A percentile compares a stretch with the other conserved stretches of the same genome.
These are phyloP conservation scores for Agriopis marginaria DNA, from an alignment of 2,888 invertebrate genomes.

Conservation along the genomic window DNA sequence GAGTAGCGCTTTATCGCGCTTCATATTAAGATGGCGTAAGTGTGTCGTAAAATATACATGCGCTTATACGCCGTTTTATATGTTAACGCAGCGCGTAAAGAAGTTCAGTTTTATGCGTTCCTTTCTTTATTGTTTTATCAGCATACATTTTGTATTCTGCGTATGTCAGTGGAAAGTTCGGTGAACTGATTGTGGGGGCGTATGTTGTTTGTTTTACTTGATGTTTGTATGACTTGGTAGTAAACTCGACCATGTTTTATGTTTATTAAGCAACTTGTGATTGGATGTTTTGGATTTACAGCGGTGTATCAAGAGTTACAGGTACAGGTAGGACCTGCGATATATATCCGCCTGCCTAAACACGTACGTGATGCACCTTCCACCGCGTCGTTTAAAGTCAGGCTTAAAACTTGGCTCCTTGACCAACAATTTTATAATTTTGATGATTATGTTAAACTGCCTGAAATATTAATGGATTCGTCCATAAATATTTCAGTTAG, in stretches of 20 bases:
- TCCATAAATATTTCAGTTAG: too few species aligned
- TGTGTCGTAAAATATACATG: slow-evolving; percentile 51
- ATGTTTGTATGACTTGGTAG: slow-evolving; percentile 19
- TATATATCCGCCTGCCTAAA: too few species aligned
- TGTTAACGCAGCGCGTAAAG: slow-evolving; percentile 38
- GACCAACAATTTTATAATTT: too few species aligned
- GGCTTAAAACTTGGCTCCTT: too few species aligned
- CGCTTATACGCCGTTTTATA: slow-evolving; percentile 44
- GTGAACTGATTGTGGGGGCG: slow-evolving; percentile 29
- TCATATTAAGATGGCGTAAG: slow-evolving; percentile 58
- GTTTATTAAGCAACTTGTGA: slow-evolving; percentile 26
- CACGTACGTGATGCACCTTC: too few species aligned
- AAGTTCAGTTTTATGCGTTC: slow-evolving; percentile 34
- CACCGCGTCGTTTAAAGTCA: too few species aligned
- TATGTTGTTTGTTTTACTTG: slow-evolving; percentile 12
- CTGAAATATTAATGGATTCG: too few species aligned
- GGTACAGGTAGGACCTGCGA: too few species aligned
- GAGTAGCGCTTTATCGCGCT: slow-evolving; percentile 52
- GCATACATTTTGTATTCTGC: slow-evolving; percentile 34
- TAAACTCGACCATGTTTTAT: slow-evolving; percentile 22
- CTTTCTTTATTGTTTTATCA: slow-evolving; percentile 46
- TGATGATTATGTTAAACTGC: too few species aligned
- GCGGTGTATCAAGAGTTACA: background rate
- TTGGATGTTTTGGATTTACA: slow-evolving; percentile 17
- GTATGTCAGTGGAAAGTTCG: slow-evolving; percentile 28